Conservation (phyloP, 2,113 vertebrate genomes). For the Mola mola region DNA sequence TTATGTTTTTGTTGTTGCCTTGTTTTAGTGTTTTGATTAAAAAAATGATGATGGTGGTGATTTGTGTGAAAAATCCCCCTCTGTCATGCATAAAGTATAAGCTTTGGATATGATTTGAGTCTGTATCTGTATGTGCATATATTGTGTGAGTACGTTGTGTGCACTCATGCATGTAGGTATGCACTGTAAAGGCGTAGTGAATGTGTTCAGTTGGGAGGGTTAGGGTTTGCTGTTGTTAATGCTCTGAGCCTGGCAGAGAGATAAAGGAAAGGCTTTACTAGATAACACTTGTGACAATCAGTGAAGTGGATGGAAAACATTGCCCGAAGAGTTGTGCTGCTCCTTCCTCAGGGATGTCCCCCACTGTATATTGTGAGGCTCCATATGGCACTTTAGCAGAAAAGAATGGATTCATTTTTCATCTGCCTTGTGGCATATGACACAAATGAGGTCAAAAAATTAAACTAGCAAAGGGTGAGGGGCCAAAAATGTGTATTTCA, state of each 20-base stretch:
- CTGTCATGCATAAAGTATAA: constrained; percentile 12
- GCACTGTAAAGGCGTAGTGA: background rate
- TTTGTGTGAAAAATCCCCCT: background rate
- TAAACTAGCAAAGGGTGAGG: constrained; percentile 19
- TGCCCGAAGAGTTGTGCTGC: constrained; percentile 29
- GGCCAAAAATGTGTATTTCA: constrained; percentile 13
- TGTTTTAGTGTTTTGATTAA: background rate
- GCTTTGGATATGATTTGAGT: background rate
- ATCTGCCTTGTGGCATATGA: background rate
- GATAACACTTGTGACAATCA: constrained; percentile 16
- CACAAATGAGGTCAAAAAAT: constrained; percentile 49
- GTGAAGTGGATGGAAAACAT: constrained; percentile 49
- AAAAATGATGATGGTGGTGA: background rate
- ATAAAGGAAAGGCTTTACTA: constrained; percentile 22
- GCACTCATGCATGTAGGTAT: constrained; percentile 14
- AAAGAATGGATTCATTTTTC: constrained; percentile 31
- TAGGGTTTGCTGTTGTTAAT: background rate
- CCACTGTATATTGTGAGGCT: constrained; percentile 18
- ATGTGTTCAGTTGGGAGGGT: background rate
- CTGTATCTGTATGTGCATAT: constrained; percentile 1
- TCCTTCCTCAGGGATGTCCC: constrained; percentile 45
- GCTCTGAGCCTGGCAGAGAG: constrained; percentile 16
- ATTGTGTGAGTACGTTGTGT: constrained; percentile 2
- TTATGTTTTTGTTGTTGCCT: too few species aligned
- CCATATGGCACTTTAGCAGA: constrained; percentile 39